These are phyloP conservation scores for Dioctria linearis DNA, from an alignment of 2,888 invertebrate species.

Conservation along the genomic window DNA sequence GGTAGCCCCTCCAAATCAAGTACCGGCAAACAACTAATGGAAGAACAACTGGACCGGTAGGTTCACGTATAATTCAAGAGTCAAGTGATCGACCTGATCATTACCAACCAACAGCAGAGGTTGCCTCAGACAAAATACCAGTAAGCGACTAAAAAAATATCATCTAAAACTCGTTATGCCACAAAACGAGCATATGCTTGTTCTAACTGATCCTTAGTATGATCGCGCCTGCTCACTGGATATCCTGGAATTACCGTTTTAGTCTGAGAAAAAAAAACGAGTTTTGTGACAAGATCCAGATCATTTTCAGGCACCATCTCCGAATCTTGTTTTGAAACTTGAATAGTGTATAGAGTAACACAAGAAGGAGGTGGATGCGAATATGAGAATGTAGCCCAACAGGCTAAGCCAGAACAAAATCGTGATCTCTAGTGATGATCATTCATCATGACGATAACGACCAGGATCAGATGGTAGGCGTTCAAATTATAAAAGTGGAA, in stretches of 20 bases:
- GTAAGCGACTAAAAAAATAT: slow-evolving; percentile 18
- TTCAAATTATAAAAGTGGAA: background rate
- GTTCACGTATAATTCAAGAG: slow-evolving; percentile 53
- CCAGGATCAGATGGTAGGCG: slow-evolving; percentile 29
- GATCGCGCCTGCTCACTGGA: slow-evolving; percentile 23
- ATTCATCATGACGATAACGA: slow-evolving; percentile 27
- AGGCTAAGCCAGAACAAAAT: slow-evolving; percentile 15
- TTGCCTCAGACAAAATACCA: slow-evolving; percentile 38
- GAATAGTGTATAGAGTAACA: slow-evolving; percentile 23
- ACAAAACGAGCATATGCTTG: slow-evolving; percentile 52
- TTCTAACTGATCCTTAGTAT: slow-evolving; percentile 54
- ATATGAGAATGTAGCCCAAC: slow-evolving; percentile 14
- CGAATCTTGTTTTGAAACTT: slow-evolving; percentile 47
- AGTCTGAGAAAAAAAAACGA: slow-evolving; percentile 23
- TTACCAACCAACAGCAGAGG: slow-evolving; percentile 39
- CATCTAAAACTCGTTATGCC: slow-evolving; percentile 51
- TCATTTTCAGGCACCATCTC: slow-evolving; percentile 39
- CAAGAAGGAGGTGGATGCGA: slow-evolving; percentile 30
- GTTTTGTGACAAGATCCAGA: slow-evolving; percentile 52
- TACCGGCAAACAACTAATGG: slow-evolving; percentile 2
- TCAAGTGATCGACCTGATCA: slow-evolving; percentile 54
- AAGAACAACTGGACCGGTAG: slow-evolving; percentile 53
- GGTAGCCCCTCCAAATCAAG: slow-evolving; percentile 42
- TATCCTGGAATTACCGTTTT: slow-evolving; percentile 54
- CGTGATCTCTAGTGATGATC: slow-evolving; percentile 39